Percentiles rank a stretch among this genome's conserved stretches.
Conservation (phyloP, 1,140 invertebrate genomes). For the Neodiprion virginianus region DNA sequence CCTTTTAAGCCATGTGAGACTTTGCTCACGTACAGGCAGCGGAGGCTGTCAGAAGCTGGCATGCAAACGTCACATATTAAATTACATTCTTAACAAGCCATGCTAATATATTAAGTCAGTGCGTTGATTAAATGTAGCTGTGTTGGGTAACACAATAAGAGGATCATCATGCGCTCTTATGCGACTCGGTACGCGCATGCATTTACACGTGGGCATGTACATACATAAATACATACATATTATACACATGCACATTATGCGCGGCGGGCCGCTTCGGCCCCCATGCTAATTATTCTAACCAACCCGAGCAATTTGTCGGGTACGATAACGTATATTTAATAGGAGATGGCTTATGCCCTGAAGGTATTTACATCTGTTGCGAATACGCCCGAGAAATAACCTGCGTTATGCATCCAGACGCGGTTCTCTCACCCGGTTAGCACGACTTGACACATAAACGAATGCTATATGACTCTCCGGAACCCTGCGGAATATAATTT, state of each 20-base stretch:
- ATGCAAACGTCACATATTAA: not conserved
- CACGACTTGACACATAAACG: no score
- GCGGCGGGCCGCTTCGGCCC: not conserved
- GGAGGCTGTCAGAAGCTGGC: no score
- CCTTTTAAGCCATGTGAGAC: no score
- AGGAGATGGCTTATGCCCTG: not conserved
- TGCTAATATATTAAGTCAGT: constrained; percentile 4
- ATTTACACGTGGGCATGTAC: no score
- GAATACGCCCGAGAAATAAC: constrained; percentile 1
- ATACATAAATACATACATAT: no score
- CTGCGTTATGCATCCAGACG: no score
- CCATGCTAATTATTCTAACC: constrained; percentile 5
- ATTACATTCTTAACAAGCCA: not conserved
- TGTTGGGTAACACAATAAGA: constrained; percentile 1
- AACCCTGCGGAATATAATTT: no score
- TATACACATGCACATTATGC: not conserved
- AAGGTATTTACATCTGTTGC: constrained; percentile 1
- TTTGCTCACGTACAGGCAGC: no score
- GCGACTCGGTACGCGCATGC: not conserved
- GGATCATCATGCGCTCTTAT: not conserved
- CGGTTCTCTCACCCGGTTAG: no score
- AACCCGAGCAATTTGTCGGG: not conserved
- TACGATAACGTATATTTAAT: constrained; percentile 6
- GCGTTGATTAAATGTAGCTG: not conserved
- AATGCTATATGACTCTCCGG: no score